Percentiles rank a stretch among this genome's conserved stretches.
These are phyloP conservation scores for Arenicola marina DNA, from an alignment of 2,888 invertebrate species.

Conservation along the genomic window DNA sequence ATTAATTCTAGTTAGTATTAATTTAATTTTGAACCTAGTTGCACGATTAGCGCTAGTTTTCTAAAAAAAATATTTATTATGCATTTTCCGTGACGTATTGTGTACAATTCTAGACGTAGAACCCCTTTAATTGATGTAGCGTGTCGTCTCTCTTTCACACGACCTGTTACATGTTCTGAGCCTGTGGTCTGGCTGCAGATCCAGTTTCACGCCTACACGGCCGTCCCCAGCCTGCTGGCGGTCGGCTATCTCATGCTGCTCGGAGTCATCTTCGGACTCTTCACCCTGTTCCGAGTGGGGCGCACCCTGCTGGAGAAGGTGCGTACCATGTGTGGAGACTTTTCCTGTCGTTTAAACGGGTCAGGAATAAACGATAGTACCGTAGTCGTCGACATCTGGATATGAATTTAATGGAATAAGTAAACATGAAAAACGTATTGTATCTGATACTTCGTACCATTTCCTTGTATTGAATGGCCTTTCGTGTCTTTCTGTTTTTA, in stretches of 20 bases:
- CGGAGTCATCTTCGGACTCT: slow-evolving; percentile 68
- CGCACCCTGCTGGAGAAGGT: slow-evolving; percentile 69
- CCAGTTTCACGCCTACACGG: slow-evolving; percentile 79
- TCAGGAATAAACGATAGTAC: too few species aligned
- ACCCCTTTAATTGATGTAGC: too few species aligned
- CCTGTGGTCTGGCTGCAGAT: slow-evolving; percentile 49
- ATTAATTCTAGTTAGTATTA: too few species aligned
- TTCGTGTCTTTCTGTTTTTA: slow-evolving; percentile 11
- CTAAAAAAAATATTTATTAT: too few species aligned
- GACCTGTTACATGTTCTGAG: too few species aligned
- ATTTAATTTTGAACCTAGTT: too few species aligned
- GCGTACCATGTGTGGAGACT: background rate
- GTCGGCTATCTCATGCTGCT: slow-evolving; percentile 66
- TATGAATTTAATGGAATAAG: background rate
- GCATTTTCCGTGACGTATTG: too few species aligned
- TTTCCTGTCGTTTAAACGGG: too few species aligned
- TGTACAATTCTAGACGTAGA: too few species aligned
- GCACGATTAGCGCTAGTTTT: too few species aligned
- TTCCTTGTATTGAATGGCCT: background rate
- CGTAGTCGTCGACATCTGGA: too few species aligned
- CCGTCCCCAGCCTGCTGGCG: slow-evolving; percentile 64
- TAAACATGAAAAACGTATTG: background rate
- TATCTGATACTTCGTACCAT: background rate
- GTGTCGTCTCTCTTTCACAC: too few species aligned
- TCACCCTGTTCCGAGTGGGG: slow-evolving; percentile 70